Percentiles rank a stretch among this genome's conserved stretches.
These are phyloP conservation scores for Trogon surrucura DNA, from an alignment of 2,113 vertebrate genomes.

Conservation along the genomic window DNA sequence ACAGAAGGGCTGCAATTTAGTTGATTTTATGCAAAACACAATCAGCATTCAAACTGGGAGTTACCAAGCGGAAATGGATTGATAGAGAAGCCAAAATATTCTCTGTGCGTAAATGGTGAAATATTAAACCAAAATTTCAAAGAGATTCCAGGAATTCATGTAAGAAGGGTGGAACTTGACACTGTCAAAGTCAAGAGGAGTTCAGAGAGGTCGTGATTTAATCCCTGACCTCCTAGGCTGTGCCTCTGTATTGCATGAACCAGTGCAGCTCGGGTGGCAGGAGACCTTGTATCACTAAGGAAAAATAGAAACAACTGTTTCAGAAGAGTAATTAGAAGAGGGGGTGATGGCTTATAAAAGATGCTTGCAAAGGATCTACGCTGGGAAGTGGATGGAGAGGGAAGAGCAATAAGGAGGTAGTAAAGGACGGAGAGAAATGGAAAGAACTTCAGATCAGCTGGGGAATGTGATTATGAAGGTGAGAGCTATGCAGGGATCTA, in stretches of 20 bases:
- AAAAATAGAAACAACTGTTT: neutral
- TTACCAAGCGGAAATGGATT: conserved; percentile 42
- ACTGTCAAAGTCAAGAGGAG: neutral
- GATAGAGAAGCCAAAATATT: conserved; percentile 41
- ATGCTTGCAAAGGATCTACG: neutral
- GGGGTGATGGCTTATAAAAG: neutral
- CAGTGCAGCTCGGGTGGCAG: neutral
- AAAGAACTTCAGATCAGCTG: neutral
- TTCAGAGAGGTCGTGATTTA: neutral
- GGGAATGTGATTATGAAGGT: neutral
- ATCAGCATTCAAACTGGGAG: conserved; percentile 55
- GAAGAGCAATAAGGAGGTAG: neutral
- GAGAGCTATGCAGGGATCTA: neutral
- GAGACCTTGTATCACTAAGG: neutral
- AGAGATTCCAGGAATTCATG: neutral
- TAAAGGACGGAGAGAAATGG: neutral
- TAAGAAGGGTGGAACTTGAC: neutral
- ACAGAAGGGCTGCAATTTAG: conserved; percentile 65
- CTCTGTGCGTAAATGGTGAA: neutral
- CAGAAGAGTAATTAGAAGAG: neutral
- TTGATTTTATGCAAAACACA: conserved; percentile 66
- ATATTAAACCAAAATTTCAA: neutral
- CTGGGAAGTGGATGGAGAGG: neutral
- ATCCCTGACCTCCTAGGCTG: neutral
- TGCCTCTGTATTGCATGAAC: neutral